Evolutionary conservation across 2,113 vertebrate species (phyloP).

Genomic region (Oryzias curvinotus): DNA sequence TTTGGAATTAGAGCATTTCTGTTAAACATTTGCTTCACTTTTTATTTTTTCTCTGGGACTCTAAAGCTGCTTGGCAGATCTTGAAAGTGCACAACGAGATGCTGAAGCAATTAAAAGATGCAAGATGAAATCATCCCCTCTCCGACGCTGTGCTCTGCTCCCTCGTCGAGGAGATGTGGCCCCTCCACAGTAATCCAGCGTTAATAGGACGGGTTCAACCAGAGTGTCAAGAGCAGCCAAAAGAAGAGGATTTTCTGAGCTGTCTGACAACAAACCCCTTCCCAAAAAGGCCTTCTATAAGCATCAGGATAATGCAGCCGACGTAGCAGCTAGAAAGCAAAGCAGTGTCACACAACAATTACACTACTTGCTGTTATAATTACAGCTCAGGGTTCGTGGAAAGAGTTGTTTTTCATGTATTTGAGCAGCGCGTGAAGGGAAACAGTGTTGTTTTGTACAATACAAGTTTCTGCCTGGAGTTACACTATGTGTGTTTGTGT

Average conservation of each 20-base stretch:
- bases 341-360: conserved; percentile 52
- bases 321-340: conserved; percentile 41
- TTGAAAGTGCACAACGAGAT: conserved; percentile 67
- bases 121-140: conserved; percentile 79
- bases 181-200: conserved; percentile 81
- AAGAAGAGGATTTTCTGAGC: conserved; percentile 86
- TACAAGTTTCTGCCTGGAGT: too few species aligned
- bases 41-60: conserved; percentile 33
- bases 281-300: conserved; percentile 85
- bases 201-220: conserved; percentile 90
- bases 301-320: conserved; percentile 87
- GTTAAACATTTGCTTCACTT: conserved; percentile 42
- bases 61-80: conserved; percentile 54
- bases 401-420: conserved; percentile 77
- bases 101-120: conserved; percentile 83
- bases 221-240: conserved; percentile 90
- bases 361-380: conserved; percentile 84
- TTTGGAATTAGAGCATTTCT: conserved; percentile 52
- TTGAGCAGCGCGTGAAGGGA: conserved; percentile 65
- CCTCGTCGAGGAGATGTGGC: conserved; percentile 78
- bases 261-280: conserved; percentile 84
- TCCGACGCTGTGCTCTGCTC: conserved; percentile 82
- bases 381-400: conserved; percentile 82
- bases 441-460: too few species aligned
- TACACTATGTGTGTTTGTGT: too few species aligned